These are phyloP conservation scores for Alethe castanea DNA, from an alignment of 2,113 vertebrate genomes.

Conservation along the genomic window DNA sequence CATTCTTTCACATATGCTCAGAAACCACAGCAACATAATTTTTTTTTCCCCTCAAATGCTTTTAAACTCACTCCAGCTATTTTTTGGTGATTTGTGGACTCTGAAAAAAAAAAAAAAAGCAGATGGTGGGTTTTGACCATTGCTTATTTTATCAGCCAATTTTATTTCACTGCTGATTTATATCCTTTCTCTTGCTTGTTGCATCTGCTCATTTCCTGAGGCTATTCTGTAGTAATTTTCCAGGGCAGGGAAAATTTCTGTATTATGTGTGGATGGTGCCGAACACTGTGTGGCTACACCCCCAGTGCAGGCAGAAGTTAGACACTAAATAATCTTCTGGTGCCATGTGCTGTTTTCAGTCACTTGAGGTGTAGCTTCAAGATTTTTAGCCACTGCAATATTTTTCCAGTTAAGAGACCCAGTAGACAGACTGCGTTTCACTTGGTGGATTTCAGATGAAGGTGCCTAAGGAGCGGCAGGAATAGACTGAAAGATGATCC, in stretches of 20 bases:
- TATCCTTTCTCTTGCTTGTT: background rate
- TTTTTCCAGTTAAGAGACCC: background rate
- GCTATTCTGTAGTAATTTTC: background rate
- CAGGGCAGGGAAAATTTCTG: background rate
- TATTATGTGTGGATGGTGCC: background rate
- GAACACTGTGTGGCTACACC: background rate
- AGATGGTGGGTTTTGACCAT: background rate
- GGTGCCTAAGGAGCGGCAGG: background rate
- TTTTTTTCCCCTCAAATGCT: background rate
- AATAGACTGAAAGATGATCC: background rate
- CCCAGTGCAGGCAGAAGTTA: background rate
- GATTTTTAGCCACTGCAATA: background rate
- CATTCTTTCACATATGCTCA: background rate
- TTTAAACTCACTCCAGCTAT: background rate
- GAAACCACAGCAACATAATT: background rate
- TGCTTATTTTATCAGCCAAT: background rate
- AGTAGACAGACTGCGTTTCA: background rate
- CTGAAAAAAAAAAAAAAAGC: background rate
- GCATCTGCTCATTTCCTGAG: background rate
- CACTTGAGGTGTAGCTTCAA: background rate
- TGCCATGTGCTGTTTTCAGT: background rate
- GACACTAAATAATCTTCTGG: background rate
- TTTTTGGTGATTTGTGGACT: background rate
- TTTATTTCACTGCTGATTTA: background rate
- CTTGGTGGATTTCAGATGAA: background rate